Evolutionary conservation across 2,888 invertebrate species (phyloP), one percentile per base, ranked within the genome.

Genomic region (Caenorhabditis sinica): DNA sequence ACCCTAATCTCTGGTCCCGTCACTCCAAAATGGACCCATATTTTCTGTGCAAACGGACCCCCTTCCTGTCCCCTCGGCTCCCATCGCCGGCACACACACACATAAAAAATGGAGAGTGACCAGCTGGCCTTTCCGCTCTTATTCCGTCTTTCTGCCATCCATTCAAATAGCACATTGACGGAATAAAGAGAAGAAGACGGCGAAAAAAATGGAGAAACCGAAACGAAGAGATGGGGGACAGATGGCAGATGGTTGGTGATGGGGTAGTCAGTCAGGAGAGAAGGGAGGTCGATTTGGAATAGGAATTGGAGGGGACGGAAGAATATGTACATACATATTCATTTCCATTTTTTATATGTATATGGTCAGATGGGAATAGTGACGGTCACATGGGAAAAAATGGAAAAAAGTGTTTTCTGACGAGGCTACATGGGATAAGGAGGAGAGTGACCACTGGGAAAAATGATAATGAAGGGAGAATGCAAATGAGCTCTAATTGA

Each of bases 151-250:
- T 49, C 49, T 49, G 49, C 17, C 20, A 51, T 28, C 17, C 20
- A 51, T 28, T 56, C 15, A 15, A 56, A 56, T 28, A 13, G 23
- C 61, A 40, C 25, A 40, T 40, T 61, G 61, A 65, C 63, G 63
- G 63, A 65, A 65, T 65, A 65, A 65, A 65, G 45, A 65, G 63
- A 65, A 17, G 36, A 33, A 17, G 30, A n/a, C n/a, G n/a, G n/a
- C n/a, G n/a, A n/a, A n/a, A 23, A 11, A 60, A 60, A 17, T 2
- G 28, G 30, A 58, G 15, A n/a, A 53, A 4, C 6, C n/a, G 1
- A 30, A 15, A 40, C 11, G 9, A 30, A 30, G 30, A 58, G 30
- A 58, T 58, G 58, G 30, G 30, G 25, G 11, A 25, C 25, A 28
- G 30, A 30, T 6, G 61, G 61, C 40, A 61, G 40, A 61, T 40